Evolutionary conservation across 2,888 invertebrate species (phyloP).

Genomic region (Parelbella ahira): DNA sequence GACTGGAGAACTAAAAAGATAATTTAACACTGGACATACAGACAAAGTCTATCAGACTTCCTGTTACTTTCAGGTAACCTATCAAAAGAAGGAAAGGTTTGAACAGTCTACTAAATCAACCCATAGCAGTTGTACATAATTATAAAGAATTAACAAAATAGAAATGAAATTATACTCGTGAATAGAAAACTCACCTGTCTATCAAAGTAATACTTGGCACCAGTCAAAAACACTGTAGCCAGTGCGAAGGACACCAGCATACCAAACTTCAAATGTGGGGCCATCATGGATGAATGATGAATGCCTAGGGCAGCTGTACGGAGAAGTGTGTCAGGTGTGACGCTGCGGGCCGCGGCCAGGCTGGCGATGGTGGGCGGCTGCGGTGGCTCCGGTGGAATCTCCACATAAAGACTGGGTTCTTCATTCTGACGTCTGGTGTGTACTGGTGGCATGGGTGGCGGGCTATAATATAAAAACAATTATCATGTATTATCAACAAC

Average conservation of each 20-base stretch:
- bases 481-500: too few species aligned
- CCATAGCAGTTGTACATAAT: too few species aligned
- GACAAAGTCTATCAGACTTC: too few species aligned
- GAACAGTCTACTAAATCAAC: too few species aligned
- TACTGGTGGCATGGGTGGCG: slow-evolving; percentile 54
- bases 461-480: too few species aligned
- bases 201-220: slow-evolving; percentile 87
- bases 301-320: slow-evolving; percentile 70
- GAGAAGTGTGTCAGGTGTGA: slow-evolving; percentile 68
- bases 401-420: slow-evolving; percentile 69
- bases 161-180: too few species aligned
- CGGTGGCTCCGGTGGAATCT: slow-evolving; percentile 60
- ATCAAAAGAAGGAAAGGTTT: too few species aligned
- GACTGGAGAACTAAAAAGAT: too few species aligned
- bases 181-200: slow-evolving; percentile 81
- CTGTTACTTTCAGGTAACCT: too few species aligned
- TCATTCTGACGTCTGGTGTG: slow-evolving; percentile 57
- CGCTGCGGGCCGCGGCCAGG: slow-evolving; percentile 68
- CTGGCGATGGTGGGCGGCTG: slow-evolving; percentile 69
- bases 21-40: too few species aligned
- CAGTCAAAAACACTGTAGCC: slow-evolving; percentile 84
- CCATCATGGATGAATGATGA: slow-evolving; percentile 71
- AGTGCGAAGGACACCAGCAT: slow-evolving; percentile 87
- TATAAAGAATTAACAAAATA: too few species aligned
- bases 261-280: slow-evolving; percentile 83